These are phyloP conservation scores for Tetranychus piercei DNA, from an alignment of 2,888 invertebrate species.

Conservation along the genomic window DNA sequence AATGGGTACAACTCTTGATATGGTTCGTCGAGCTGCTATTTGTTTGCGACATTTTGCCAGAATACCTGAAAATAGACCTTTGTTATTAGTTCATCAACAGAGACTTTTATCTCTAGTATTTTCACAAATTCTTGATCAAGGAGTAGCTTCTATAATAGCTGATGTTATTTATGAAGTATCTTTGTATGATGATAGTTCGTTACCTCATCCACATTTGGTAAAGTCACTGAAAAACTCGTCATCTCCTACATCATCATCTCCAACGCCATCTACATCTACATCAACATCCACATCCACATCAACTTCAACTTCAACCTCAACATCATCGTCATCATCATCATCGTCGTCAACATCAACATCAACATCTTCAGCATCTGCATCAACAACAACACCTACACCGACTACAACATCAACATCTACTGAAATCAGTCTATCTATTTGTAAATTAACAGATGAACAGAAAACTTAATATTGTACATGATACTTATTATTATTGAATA, in stretches of 20 bases:
- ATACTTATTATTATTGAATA: no score
- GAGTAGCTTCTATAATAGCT: slow-evolving; percentile 76
- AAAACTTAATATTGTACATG: no score
- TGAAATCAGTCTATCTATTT: no score
- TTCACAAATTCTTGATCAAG: slow-evolving; percentile 88
- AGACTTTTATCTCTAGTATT: slow-evolving; percentile 80
- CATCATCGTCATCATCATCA: not conserved
- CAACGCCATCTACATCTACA: not conserved
- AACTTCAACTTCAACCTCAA: not conserved
- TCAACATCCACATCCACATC: not conserved
- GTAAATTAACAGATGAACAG: no score
- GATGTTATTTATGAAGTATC: slow-evolving; percentile 33
- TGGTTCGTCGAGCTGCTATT: slow-evolving; percentile 86
- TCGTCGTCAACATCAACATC: not conserved
- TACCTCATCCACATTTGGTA: not conserved
- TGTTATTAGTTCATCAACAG: slow-evolving; percentile 83
- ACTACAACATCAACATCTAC: no score
- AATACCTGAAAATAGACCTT: slow-evolving; percentile 76
- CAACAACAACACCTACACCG: not conserved
- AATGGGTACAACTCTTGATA: slow-evolving; percentile 97
- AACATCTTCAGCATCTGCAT: not conserved
- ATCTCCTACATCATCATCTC: not conserved
- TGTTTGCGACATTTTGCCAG: slow-evolving; percentile 75
- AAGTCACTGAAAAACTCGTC: not conserved
- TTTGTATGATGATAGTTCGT: slow-evolving; percentile 9